Evolutionary conservation across 2,113 vertebrate genomes (phyloP).

Genomic region (Delphinapterus leucas): DNA sequence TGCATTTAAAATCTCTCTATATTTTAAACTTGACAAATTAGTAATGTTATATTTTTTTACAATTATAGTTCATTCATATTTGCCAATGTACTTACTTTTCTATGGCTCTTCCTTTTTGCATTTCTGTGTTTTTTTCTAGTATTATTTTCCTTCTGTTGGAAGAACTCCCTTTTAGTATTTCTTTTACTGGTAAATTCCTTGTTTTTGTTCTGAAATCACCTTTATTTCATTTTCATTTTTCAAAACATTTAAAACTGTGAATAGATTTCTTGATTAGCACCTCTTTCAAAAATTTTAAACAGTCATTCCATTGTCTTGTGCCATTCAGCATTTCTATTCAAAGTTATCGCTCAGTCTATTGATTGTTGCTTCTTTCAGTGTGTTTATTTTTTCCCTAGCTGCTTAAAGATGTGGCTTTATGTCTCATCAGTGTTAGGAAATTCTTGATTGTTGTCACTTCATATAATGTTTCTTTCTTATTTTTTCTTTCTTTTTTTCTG

Average conservation of each 20-base stretch:
- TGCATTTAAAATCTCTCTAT: background rate
- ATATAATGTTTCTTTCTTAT: background rate
- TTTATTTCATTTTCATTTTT: background rate
- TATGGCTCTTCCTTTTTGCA: background rate
- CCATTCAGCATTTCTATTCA: background rate
- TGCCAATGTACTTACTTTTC: background rate
- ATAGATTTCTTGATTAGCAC: background rate
- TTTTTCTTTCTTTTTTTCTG: background rate
- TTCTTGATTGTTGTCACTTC: background rate
- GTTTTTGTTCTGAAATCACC: background rate
- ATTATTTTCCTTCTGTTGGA: background rate
- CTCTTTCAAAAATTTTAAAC: background rate
- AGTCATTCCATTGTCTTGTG: background rate
- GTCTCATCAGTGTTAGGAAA: background rate
- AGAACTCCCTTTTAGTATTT: background rate
- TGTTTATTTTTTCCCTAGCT: background rate
- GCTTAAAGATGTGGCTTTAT: background rate
- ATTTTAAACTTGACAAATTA: background rate
- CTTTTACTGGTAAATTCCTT: conserved; percentile 21
- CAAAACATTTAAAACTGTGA: background rate
- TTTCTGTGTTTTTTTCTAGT: background rate
- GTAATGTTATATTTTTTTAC: background rate
- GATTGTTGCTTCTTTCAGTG: conserved; percentile 5
- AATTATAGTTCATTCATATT: background rate
- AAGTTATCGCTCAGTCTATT: background rate